These are phyloP conservation scores for Lasiurus borealis DNA, from an alignment of 2,113 vertebrate genomes.

Conservation along the genomic window DNA sequence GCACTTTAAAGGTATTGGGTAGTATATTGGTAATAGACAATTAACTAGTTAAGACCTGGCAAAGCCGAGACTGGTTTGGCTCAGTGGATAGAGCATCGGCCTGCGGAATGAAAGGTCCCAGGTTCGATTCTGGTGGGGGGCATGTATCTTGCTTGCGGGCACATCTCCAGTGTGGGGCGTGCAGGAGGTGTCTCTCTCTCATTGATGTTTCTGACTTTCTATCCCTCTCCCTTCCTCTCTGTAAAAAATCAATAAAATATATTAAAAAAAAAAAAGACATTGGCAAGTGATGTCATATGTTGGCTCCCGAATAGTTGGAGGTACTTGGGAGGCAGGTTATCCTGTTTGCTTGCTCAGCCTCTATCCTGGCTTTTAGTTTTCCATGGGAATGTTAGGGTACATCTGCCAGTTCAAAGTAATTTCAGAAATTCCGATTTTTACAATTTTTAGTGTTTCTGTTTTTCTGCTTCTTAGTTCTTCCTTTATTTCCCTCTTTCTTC, in stretches of 20 bases:
- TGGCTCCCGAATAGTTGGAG: neutral
- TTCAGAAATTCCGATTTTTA: neutral
- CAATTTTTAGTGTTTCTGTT: neutral
- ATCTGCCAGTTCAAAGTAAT: neutral
- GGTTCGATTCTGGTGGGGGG: no score
- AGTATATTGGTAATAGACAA: neutral
- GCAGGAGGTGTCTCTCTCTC: no score
- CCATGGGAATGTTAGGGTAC: neutral
- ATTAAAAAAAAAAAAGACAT: no score
- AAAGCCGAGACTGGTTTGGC: no score
- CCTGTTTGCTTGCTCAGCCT: neutral
- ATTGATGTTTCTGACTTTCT: no score
- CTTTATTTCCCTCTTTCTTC: neutral
- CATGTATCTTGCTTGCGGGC: no score
- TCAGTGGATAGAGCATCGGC: no score
- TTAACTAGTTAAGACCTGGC: neutral
- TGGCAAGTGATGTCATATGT: neutral
- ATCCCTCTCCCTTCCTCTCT: no score
- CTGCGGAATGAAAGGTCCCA: no score
- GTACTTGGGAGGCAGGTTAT: neutral
- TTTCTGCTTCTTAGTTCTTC: neutral
- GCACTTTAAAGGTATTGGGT: neutral
- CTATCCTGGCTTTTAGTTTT: neutral
- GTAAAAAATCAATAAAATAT: no score
- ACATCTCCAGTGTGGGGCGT: no score